A percentile compares a stretch with the other conserved stretches of the same genome.
Conservation (phyloP, 2,797 vertebrate species). For the Tolypeutes matacus region DNA sequence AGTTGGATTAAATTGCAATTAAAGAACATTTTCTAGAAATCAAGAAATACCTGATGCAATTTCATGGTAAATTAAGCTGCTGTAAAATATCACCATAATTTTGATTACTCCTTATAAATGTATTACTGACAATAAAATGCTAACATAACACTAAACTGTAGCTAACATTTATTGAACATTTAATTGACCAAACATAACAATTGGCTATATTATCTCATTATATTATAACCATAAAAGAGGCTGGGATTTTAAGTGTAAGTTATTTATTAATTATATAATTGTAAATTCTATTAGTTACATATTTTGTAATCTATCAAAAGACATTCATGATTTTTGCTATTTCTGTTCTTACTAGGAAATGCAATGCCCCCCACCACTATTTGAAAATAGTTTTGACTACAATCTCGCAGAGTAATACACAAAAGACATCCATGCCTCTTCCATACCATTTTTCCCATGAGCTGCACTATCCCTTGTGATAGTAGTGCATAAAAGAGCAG, state of each 20-base stretch:
- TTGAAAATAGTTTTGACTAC: not conserved
- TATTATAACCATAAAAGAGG: not conserved
- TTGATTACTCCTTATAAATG: not conserved
- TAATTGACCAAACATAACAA: not conserved
- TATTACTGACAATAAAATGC: not conserved
- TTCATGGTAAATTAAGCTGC: not conserved
- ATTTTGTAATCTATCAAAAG: not conserved
- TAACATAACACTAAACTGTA: not conserved
- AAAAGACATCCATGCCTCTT: not conserved
- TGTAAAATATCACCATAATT: not conserved
- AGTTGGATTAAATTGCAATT: slow-evolving; percentile 34
- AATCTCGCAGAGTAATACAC: not conserved
- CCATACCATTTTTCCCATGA: slow-evolving; percentile 55
- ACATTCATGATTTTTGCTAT: not conserved
- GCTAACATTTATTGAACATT: not conserved
- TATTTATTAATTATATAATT: not conserved
- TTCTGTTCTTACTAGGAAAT: slow-evolving; percentile 11
- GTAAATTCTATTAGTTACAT: not conserved
- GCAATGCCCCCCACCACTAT: not conserved
- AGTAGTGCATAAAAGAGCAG: not conserved
- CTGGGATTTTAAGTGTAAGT: not conserved
- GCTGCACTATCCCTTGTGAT: not conserved
- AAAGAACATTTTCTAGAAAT: slow-evolving; percentile 51
- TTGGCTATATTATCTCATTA: not conserved
- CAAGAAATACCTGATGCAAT: not conserved